phyloP scores from a whole-genome alignment of 2,113 vertebrate genomes.

The Cettia cetti region DNA sequence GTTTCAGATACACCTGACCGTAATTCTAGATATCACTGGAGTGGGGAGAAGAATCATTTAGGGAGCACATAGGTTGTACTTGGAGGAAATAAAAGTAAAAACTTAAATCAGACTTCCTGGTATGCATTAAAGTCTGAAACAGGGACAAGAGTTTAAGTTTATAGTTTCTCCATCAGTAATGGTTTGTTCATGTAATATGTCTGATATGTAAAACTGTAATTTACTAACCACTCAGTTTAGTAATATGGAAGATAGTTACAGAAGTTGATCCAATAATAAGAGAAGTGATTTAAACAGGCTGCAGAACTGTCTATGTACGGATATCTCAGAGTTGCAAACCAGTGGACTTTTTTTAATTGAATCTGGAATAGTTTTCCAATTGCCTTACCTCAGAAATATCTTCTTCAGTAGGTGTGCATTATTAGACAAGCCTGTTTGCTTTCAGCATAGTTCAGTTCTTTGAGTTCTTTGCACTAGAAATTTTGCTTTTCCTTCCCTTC shows the following conservation, averaged over 20 bases:
- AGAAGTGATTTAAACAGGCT: neutral
- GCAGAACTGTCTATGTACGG: neutral
- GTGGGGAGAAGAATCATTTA: neutral
- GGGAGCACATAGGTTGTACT: neutral
- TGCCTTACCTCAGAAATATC: neutral
- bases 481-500: neutral
- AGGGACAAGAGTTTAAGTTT: neutral
- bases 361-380: neutral
- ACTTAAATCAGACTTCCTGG: neutral
- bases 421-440: neutral
- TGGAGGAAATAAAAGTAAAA: neutral
- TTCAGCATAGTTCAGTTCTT: neutral
- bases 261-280: neutral
- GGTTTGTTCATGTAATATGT: neutral
- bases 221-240: neutral
- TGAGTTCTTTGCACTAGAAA: neutral
- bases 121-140: neutral
- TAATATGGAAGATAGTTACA: neutral
- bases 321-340: neutral
- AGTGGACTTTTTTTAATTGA: neutral
- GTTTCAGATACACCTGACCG: neutral
- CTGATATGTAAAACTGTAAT: neutral
- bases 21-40: neutral
- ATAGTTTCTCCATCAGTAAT: neutral
- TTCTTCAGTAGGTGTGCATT: neutral